A percentile compares a stretch with the other conserved stretches of the same genome.
Evolutionary conservation across 1,140 invertebrate species (phyloP).

Genomic region (Drosophila orena): DNA sequence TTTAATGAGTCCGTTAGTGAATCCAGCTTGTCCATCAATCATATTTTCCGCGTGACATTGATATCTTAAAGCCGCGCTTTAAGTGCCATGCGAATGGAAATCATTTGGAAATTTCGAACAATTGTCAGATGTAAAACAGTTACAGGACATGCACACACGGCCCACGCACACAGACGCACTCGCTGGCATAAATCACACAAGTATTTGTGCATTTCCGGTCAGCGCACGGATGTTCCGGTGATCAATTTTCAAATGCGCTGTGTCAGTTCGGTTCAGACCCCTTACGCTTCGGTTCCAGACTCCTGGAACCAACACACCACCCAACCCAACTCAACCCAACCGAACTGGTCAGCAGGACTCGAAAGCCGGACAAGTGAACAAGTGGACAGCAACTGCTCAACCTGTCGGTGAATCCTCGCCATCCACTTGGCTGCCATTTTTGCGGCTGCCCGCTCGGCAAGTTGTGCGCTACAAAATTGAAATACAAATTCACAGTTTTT

Average conservation of each 20-base stretch:
- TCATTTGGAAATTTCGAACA: conserved; percentile 46
- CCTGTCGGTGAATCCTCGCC: conserved; percentile 57
- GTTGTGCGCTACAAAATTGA: conserved; percentile 52
- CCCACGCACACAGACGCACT: conserved; percentile 15
- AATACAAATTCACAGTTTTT: conserved; percentile 78
- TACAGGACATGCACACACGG: conserved; percentile 42
- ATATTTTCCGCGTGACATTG: background rate
- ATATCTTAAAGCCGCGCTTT: conserved; percentile 20
- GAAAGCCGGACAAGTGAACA: background rate
- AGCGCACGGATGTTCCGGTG: conserved; percentile 82
- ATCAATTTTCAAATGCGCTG: conserved; percentile 83
- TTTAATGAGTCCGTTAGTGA: background rate
- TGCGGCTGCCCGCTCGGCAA: conserved; percentile 36
- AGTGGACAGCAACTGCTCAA: conserved; percentile 46
- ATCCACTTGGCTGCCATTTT: conserved; percentile 62
- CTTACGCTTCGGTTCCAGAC: background rate
- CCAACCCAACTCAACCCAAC: background rate
- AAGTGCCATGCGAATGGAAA: conserved; percentile 18
- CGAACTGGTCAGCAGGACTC: conserved; percentile 6
- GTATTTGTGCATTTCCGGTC: conserved; percentile 82
- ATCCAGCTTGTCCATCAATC: conserved; percentile 3
- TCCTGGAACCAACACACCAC: background rate
- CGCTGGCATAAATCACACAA: conserved; percentile 41
- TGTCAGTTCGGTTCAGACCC: conserved; percentile 56
- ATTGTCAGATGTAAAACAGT: conserved; percentile 64